A percentile compares a stretch with the other conserved stretches of the same genome.
Evolutionary conservation across 2,797 vertebrate genomes (phyloP).

Genomic region (Brotula barbata): DNA sequence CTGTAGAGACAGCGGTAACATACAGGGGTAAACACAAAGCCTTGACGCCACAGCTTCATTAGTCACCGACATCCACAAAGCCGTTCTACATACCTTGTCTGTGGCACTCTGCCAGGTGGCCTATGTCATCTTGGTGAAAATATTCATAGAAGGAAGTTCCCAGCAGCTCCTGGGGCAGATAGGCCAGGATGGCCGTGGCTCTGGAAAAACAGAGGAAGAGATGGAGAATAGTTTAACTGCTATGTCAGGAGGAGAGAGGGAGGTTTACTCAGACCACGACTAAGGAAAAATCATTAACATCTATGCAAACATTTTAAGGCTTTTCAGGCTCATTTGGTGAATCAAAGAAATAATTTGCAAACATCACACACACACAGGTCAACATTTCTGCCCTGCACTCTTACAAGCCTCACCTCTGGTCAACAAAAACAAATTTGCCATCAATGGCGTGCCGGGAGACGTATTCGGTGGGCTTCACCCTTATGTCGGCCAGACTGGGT

Average conservation of each 20-base stretch:
- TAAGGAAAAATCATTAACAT: no score
- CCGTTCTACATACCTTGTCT: constrained; percentile 86
- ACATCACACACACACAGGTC: background rate
- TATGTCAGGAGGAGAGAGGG: no score
- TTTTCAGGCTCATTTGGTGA: no score
- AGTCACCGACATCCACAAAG: background rate
- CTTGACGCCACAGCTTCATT: background rate
- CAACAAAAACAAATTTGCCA: constrained; percentile 98
- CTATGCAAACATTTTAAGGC: no score
- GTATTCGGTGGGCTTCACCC: constrained; percentile 95
- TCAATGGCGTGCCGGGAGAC: constrained; percentile 97
- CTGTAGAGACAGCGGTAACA: constrained; percentile 62
- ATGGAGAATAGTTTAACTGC: background rate
- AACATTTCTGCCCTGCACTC: background rate
- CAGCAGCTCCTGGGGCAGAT: constrained; percentile 97
- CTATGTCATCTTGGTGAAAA: constrained; percentile 98
- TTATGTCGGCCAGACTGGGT: constrained; percentile 89
- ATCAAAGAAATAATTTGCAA: no score
- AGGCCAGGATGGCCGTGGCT: constrained; percentile 96
- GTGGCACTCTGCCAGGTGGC: constrained; percentile 95
- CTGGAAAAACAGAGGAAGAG: constrained; percentile 66
- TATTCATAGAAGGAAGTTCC: constrained; percentile 99
- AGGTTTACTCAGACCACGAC: no score
- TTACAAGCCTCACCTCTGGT: constrained; percentile 89
- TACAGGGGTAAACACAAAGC: background rate